Evolutionary conservation across 2,113 vertebrate genomes (phyloP), one percentile per base, ranked within the genome.

Genomic region (Catharus minimus): DNA sequence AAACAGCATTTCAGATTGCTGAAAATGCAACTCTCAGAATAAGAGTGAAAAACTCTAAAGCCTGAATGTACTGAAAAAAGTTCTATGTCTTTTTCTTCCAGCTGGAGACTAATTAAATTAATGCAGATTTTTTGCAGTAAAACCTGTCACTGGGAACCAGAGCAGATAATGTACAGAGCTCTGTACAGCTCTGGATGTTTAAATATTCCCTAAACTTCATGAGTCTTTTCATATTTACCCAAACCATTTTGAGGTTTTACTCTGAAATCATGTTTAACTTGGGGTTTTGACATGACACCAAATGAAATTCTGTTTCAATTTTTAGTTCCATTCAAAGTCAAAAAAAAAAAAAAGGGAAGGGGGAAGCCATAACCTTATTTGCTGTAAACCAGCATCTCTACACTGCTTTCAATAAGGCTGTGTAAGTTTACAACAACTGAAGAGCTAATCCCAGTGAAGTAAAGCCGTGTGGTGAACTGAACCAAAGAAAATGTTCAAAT

Each of bases 401-500:
- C 41, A 36, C 61, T 61, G 22, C 58, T 75, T 90, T 85, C 71
- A 85, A 13, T 41, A 82, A 72, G 39, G 16, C 55, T 84, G 30
- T 10, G 1, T 57, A 69, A 83, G 49, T 60, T 94, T 93, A 69
- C 43, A 88, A 49, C 56, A 56, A 78, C 77, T 85, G 67, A 90
- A 85, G 77, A 85, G 39, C 77, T 92, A 93, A 94, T 92, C 86
- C 71, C 32, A 66, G 67, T 78, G 77, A 92, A 93, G 71, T 66
- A 85, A 95, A 95, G 77, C 78, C 5, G 43, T 94, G 89, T 91
- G 84, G 74, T 93, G 84, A 87, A 82, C 5, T 81, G 77, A 95
- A 95, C 71, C 86, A 89, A 92, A 93, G 86, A 95, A 96, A 95
- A 94, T 91, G 91, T 84, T 95, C 71, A 82, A 95, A 89, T 90